These are phyloP conservation scores for Stenurella melanura DNA, from an alignment of 2,888 invertebrate species.

Conservation along the genomic window DNA sequence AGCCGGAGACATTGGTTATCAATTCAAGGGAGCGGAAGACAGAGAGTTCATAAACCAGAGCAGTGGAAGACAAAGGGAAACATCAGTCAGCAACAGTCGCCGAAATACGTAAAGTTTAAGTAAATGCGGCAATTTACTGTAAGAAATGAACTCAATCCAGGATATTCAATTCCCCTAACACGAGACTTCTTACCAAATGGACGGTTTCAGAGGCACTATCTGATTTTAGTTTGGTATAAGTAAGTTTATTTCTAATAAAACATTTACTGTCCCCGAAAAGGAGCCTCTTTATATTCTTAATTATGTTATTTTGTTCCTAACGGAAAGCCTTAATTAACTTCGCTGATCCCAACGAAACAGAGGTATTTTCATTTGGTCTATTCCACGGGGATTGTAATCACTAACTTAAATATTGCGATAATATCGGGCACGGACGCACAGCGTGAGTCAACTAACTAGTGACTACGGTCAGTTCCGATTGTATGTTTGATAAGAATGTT, in stretches of 20 bases:
- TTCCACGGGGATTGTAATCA: slow-evolving; percentile 23
- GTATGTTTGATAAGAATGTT: too few species aligned
- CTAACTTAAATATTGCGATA: slow-evolving; percentile 28
- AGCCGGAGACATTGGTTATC: slow-evolving; percentile 65
- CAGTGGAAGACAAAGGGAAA: slow-evolving; percentile 64
- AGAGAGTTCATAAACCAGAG: slow-evolving; percentile 64
- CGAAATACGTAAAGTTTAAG: slow-evolving; percentile 65
- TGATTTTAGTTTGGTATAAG: slow-evolving; percentile 41
- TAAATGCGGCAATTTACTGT: slow-evolving; percentile 66
- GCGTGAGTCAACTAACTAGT: neutral
- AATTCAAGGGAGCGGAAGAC: slow-evolving; percentile 65
- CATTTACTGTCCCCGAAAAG: slow-evolving; percentile 33
- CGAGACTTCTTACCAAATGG: slow-evolving; percentile 35
- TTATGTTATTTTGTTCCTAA: slow-evolving; percentile 34
- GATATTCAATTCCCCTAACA: slow-evolving; percentile 38
- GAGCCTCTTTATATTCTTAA: slow-evolving; percentile 40
- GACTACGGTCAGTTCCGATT: neutral
- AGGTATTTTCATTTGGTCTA: slow-evolving; percentile 28
- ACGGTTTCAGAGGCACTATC: slow-evolving; percentile 33
- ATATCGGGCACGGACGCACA: neutral
- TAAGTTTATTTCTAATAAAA: slow-evolving; percentile 43
- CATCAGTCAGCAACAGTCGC: slow-evolving; percentile 66
- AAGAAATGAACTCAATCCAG: slow-evolving; percentile 62
- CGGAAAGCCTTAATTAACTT: slow-evolving; percentile 40
- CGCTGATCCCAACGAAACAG: slow-evolving; percentile 39